Conservation (phyloP, 2,797 vertebrate genomes). For the Gallinago nigripennis region DNA sequence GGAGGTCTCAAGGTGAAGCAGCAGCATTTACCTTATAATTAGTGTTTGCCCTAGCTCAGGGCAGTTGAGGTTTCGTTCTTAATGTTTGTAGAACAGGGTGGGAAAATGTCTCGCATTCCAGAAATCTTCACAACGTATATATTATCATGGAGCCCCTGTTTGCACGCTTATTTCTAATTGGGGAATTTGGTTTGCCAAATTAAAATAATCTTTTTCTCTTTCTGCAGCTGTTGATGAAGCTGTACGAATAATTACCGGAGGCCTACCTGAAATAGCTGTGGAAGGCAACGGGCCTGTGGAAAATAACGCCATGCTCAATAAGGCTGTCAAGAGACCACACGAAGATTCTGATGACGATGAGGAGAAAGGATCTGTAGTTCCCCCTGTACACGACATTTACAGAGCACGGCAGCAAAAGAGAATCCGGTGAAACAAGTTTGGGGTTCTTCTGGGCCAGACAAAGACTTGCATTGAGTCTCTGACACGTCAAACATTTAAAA, state of each 20-base stretch:
- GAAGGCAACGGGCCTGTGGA: constrained; percentile 95
- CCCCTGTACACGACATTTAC: constrained; percentile 97
- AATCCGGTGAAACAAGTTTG: constrained; percentile 85
- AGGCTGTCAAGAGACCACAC: constrained; percentile 94
- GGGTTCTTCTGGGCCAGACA: constrained; percentile 14
- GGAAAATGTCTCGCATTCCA: background rate
- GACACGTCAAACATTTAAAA: constrained; percentile 72
- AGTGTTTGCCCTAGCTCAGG: background rate
- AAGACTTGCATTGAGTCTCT: constrained; percentile 67
- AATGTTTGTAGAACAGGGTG: background rate
- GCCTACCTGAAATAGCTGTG: constrained; percentile 85
- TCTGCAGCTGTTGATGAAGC: constrained; percentile 90
- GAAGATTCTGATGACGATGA: constrained; percentile 97
- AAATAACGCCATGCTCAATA: constrained; percentile 86
- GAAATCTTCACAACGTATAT: fast-evolving
- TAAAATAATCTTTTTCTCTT: background rate
- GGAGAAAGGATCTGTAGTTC: constrained; percentile 94
- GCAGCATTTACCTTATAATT: background rate
- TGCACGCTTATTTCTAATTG: background rate
- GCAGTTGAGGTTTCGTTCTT: fast-evolving
- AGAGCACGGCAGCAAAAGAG: constrained; percentile 96
- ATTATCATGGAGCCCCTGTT: background rate
- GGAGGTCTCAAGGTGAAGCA: background rate
- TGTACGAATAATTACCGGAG: constrained; percentile 91
- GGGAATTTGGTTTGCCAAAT: background rate